phyloP scores from a whole-genome alignment of 2,113 vertebrate species.

The Sinosuthora webbiana region DNA sequence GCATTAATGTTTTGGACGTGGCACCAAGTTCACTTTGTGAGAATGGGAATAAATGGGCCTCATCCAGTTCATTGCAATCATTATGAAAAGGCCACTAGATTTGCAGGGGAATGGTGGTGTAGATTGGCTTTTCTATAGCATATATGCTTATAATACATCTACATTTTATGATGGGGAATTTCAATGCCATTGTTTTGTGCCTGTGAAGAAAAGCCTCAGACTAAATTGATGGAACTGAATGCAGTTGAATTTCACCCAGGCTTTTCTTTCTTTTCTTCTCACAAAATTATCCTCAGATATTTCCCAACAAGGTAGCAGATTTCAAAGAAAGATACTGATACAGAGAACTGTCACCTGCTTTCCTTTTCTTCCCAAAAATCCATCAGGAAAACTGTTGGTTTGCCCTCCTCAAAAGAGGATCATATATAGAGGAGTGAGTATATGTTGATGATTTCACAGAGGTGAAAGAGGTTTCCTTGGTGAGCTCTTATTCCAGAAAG shows the following conservation, averaged over 20 bases:
- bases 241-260: neutral
- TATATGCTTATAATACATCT: neutral
- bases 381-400: neutral
- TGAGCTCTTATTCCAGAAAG: neutral
- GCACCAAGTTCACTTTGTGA: neutral
- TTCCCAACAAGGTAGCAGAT: neutral
- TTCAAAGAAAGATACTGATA: neutral
- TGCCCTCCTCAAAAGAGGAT: neutral
- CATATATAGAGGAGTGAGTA: neutral
- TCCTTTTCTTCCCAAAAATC: neutral
- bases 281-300: neutral
- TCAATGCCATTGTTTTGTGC: neutral
- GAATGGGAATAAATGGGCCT: neutral
- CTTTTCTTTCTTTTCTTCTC: neutral
- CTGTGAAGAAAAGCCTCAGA: neutral
- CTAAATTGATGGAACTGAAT: neutral
- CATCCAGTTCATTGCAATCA: neutral
- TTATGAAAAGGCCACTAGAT: neutral
- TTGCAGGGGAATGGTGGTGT: neutral
- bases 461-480: neutral
- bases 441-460: neutral
- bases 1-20: neutral
- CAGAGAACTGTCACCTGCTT: neutral
- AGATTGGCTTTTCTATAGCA: neutral
- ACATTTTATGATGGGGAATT: neutral